Percentiles rank a stretch among this genome's conserved stretches.
Evolutionary conservation across 1,140 invertebrate species (phyloP).

Genomic region (Drosophila biarmipes): DNA sequence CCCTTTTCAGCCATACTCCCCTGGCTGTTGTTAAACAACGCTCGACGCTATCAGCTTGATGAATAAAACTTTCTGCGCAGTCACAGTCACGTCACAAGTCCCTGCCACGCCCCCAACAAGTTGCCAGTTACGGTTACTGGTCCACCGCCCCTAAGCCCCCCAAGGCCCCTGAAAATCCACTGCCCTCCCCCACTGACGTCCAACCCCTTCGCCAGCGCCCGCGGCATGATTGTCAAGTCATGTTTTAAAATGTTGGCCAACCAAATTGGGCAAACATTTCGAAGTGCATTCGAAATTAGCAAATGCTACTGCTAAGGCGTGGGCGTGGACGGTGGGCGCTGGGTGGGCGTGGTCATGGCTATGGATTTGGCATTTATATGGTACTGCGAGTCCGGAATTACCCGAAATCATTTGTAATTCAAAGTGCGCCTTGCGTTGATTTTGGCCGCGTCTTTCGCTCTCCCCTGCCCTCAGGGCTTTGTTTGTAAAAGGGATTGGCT

Average conservation of each 20-base stretch:
- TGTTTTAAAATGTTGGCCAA: constrained; percentile 80
- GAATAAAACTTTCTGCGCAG: constrained; percentile 67
- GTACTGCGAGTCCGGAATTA: constrained; percentile 32
- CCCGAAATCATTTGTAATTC: constrained; percentile 72
- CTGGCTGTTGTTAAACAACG: constrained; percentile 65
- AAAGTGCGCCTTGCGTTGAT: constrained; percentile 71
- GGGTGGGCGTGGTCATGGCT: constrained; percentile 34
- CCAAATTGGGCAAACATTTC: constrained; percentile 81
- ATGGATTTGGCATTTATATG: constrained; percentile 44
- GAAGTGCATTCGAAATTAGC: constrained; percentile 75
- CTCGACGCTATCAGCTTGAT: constrained; percentile 74
- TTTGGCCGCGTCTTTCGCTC: constrained; percentile 47
- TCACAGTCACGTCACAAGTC: constrained; percentile 29
- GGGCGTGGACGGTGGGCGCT: constrained; percentile 1
- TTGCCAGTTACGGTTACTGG: constrained; percentile 23
- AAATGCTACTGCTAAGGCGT: constrained; percentile 42
- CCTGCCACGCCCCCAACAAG: constrained; percentile 46
- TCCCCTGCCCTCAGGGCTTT: constrained; percentile 1
- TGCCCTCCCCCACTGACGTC: not conserved
- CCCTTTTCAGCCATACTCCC: constrained; percentile 1
- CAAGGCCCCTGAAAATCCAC: not conserved
- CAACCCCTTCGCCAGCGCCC: constrained; percentile 7
- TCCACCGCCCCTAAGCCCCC: not conserved
- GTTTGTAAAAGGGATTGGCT: not conserved
- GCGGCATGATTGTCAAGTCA: constrained; percentile 78